A percentile compares a stretch with the other conserved stretches of the same genome.
Conservation (phyloP, 2,113 vertebrate genomes). For the Pelobates fuscus region DNA sequence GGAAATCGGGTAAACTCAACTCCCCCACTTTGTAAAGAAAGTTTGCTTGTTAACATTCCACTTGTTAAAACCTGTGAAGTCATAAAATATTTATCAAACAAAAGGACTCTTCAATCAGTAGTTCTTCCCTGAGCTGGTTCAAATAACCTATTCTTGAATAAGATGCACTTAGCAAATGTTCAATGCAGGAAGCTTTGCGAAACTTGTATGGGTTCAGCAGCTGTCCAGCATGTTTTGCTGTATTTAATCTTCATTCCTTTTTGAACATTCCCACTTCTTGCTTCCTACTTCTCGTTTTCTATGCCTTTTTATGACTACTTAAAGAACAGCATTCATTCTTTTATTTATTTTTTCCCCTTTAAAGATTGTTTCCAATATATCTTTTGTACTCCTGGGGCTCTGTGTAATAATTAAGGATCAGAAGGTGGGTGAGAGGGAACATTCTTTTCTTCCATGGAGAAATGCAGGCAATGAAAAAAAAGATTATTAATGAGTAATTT, state of each 20-base stretch:
- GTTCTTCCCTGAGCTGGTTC: constrained; percentile 51
- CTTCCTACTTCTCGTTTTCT: constrained; percentile 28
- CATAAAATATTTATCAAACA: constrained; percentile 58
- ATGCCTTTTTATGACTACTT: constrained; percentile 18
- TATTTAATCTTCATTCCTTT: constrained; percentile 39
- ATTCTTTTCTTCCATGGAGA: background rate
- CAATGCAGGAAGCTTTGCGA: constrained; percentile 26
- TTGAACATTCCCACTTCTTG: constrained; percentile 31
- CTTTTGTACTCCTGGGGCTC: constrained; percentile 3
- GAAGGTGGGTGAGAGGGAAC: background rate
- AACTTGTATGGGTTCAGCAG: constrained; percentile 54
- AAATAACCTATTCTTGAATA: constrained; percentile 52
- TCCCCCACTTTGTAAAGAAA: constrained; percentile 56
- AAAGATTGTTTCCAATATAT: constrained; percentile 28
- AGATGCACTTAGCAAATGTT: constrained; percentile 41
- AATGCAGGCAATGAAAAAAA: constrained; percentile 20
- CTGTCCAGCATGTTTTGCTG: constrained; percentile 32
- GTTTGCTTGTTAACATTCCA: constrained; percentile 57
- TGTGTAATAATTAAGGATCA: constrained; percentile 9
- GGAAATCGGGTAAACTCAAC: constrained; percentile 33
- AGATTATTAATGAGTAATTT: constrained; percentile 23
- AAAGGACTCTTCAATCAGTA: constrained; percentile 54
- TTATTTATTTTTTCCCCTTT: background rate
- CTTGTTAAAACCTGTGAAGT: constrained; percentile 55
- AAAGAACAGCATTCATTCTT: constrained; percentile 13